Evolutionary conservation across 2,113 vertebrate species (phyloP).

Genomic region (Erinaceus europaeus): DNA sequence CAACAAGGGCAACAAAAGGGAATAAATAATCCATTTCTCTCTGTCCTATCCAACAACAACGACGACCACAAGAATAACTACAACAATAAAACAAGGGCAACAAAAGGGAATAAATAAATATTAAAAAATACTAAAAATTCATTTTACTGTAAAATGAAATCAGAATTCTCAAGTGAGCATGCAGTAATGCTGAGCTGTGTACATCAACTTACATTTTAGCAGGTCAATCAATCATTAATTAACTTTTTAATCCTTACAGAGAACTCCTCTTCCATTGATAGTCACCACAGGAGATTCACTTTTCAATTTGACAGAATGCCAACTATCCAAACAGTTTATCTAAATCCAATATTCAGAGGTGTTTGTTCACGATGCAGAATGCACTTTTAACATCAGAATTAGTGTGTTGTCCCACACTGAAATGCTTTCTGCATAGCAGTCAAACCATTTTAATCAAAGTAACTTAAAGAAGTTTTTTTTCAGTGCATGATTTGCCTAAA

Average conservation of each 20-base stretch:
- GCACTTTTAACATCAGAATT: slow-evolving; percentile 33
- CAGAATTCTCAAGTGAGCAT: not conserved
- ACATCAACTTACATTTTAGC: not conserved
- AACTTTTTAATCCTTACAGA: slow-evolving; percentile 42
- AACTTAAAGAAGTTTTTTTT: not conserved
- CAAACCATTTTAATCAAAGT: not conserved
- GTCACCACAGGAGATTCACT: slow-evolving; percentile 38
- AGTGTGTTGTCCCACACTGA: not conserved
- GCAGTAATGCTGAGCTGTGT: not conserved
- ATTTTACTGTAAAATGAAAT: slow-evolving; percentile 8
- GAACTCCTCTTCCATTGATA: slow-evolving; percentile 21
- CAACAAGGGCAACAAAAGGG: too few relatives aligned
- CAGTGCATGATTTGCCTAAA: not conserved
- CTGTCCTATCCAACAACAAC: too few relatives aligned
- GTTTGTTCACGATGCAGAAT: slow-evolving; percentile 13
- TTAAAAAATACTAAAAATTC: slow-evolving; percentile 19
- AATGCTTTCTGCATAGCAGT: not conserved
- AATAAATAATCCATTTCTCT: too few relatives aligned
- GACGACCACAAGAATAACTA: too few relatives aligned
- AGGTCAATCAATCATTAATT: slow-evolving; percentile 62
- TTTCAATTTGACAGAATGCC: slow-evolving; percentile 39
- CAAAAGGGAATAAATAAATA: too few relatives aligned
- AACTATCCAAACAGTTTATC: slow-evolving; percentile 49
- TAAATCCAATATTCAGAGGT: slow-evolving; percentile 20
- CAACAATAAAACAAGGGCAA: too few relatives aligned